These are phyloP conservation scores for Margarornis squamiger DNA, from an alignment of 2,797 vertebrate species.

Conservation along the genomic window DNA sequence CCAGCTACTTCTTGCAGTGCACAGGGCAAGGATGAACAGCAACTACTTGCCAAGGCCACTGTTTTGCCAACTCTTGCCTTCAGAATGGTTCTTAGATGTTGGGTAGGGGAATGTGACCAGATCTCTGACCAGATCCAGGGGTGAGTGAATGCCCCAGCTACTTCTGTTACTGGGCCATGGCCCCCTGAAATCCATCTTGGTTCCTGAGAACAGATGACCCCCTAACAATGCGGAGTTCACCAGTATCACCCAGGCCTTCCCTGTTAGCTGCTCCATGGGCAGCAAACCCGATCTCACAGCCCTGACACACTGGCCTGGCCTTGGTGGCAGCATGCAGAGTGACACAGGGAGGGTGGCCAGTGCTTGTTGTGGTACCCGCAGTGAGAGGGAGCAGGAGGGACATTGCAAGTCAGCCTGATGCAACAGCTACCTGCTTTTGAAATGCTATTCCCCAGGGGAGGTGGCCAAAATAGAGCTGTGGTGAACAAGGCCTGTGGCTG, in stretches of 20 bases:
- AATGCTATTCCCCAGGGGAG: background rate
- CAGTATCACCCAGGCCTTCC: background rate
- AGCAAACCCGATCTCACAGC: background rate
- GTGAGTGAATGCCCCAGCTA: background rate
- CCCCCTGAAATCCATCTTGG: background rate
- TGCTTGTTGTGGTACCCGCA: background rate
- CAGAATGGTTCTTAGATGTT: background rate
- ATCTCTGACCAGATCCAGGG: background rate
- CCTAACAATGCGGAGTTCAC: background rate
- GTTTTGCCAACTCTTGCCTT: background rate
- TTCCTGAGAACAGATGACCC: background rate
- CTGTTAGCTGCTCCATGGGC: background rate
- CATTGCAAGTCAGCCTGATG: background rate
- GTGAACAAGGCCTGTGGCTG: background rate
- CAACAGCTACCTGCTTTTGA: background rate
- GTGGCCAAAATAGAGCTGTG: background rate
- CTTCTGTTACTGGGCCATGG: background rate
- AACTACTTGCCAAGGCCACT: background rate
- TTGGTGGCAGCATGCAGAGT: accelerated
- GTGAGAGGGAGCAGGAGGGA: background rate
- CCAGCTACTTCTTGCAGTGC: background rate
- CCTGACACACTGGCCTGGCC: background rate
- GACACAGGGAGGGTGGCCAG: accelerated
- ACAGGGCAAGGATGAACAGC: background rate
- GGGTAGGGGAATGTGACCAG: background rate